These are phyloP conservation scores for Piprites chloris DNA, from an alignment of 2,113 vertebrate genomes.

Conservation along the genomic window DNA sequence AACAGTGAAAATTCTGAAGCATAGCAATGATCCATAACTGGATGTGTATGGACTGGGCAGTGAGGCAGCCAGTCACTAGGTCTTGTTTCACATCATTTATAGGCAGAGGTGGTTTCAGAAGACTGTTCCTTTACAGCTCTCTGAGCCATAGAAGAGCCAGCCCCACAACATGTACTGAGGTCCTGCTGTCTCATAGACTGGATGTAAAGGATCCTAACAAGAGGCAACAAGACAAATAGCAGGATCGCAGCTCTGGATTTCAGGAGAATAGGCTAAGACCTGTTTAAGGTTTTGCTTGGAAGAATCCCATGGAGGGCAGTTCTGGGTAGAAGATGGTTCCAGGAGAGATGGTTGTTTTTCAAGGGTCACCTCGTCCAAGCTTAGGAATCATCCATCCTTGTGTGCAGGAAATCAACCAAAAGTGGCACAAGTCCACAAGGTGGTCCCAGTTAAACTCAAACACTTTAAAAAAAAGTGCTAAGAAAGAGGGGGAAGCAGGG, in stretches of 20 bases:
- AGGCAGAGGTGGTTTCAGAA: neutral
- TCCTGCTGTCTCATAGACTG: neutral
- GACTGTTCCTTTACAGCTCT: neutral
- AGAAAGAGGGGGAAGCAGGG: neutral
- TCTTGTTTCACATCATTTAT: neutral
- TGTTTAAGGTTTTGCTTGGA: neutral
- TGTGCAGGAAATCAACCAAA: neutral
- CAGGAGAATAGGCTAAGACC: neutral
- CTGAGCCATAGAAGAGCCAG: neutral
- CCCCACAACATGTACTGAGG: neutral
- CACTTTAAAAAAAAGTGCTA: neutral
- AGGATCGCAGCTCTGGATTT: neutral
- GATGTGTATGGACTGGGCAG: neutral
- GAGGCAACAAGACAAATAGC: neutral
- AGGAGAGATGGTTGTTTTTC: neutral
- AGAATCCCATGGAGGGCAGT: neutral
- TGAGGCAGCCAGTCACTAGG: fast-evolving
- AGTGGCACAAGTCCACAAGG: neutral
- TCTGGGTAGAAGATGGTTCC: neutral
- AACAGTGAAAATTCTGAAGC: neutral
- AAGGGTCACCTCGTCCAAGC: neutral
- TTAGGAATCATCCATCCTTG: neutral
- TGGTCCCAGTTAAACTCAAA: neutral
- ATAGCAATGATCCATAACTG: neutral
- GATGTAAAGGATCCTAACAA: neutral